A percentile compares a stretch with the other conserved stretches of the same genome.
Evolutionary conservation across 2,797 vertebrate species (phyloP).

Genomic region (Micromesistius poutassou): DNA sequence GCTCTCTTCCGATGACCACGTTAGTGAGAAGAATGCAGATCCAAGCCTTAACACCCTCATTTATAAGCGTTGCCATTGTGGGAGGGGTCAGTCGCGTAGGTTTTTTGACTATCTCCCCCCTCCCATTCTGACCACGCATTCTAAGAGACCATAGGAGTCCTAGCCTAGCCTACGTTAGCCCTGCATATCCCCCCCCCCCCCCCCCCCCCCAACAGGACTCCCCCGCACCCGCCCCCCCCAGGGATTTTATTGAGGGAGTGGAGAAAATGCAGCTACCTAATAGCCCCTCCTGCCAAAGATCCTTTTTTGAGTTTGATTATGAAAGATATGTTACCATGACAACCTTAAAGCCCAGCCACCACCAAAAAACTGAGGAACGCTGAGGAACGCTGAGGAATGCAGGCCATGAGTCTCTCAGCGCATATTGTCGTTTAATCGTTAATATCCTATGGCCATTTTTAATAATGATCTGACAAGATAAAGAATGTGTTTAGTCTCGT

Average conservation of each 20-base stretch:
- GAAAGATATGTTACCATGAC: not conserved
- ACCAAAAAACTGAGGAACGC: not conserved
- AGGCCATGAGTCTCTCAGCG: not conserved
- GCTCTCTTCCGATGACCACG: constrained; percentile 51
- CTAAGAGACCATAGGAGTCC: constrained; percentile 48
- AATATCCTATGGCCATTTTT: not conserved
- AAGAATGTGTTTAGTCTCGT: not conserved
- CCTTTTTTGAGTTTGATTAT: not conserved
- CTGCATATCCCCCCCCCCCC: constrained; percentile 24
- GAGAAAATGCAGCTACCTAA: constrained; percentile 31
- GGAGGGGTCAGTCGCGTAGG: constrained; percentile 61
- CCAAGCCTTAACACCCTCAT: constrained; percentile 60
- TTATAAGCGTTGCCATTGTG: constrained; percentile 69
- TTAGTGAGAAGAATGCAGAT: constrained; percentile 51
- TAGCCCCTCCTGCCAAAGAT: constrained; percentile 28
- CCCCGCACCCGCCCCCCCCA: constrained; percentile 36
- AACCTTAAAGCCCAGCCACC: not conserved
- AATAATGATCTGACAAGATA: not conserved
- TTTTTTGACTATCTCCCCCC: constrained; percentile 63
- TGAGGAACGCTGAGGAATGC: not conserved
- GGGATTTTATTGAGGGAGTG: constrained; percentile 19
- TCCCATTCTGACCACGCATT: constrained; percentile 64
- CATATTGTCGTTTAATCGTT: not conserved
- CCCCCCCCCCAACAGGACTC: constrained; percentile 28
- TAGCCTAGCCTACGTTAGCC: constrained; percentile 23